Conservation (phyloP, 2,888 invertebrate genomes). For the Machimus atricapillus region DNA sequence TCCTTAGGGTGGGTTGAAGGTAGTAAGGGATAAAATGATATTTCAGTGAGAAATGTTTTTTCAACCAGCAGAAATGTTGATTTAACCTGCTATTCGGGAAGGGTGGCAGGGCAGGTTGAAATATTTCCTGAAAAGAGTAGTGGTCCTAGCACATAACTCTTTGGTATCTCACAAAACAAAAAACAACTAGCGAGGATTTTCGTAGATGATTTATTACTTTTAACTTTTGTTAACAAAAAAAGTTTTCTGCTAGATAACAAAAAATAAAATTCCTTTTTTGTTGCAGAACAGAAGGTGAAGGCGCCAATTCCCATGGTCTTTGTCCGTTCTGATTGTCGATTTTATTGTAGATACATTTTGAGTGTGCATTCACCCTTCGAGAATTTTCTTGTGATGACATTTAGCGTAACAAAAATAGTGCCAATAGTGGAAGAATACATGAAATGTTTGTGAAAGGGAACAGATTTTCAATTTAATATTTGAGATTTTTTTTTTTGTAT, state of each 20-base stretch:
- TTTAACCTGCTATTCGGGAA: background rate
- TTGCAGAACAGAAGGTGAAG: background rate
- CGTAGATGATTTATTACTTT: constrained; percentile 44
- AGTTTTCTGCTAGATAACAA: background rate
- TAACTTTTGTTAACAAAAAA: constrained; percentile 39
- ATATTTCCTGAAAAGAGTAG: background rate
- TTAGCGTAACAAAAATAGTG: constrained; percentile 1
- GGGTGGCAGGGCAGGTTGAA: background rate
- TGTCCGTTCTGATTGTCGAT: background rate
- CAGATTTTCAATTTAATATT: constrained; percentile 14
- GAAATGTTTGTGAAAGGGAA: background rate
- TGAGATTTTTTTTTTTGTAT: background rate
- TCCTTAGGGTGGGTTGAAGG: background rate
- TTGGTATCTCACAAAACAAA: background rate
- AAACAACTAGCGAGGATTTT: background rate
- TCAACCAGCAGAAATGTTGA: constrained; percentile 41
- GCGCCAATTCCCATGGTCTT: background rate
- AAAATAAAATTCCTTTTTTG: background rate
- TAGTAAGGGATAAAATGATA: background rate
- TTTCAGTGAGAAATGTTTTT: constrained; percentile 24
- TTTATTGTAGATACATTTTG: background rate
- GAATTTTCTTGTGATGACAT: background rate
- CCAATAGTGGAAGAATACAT: background rate
- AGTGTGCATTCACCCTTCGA: background rate
- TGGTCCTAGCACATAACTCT: background rate